Conservation (phyloP, 2,797 vertebrate species). For the Sebastes nivosus region DNA sequence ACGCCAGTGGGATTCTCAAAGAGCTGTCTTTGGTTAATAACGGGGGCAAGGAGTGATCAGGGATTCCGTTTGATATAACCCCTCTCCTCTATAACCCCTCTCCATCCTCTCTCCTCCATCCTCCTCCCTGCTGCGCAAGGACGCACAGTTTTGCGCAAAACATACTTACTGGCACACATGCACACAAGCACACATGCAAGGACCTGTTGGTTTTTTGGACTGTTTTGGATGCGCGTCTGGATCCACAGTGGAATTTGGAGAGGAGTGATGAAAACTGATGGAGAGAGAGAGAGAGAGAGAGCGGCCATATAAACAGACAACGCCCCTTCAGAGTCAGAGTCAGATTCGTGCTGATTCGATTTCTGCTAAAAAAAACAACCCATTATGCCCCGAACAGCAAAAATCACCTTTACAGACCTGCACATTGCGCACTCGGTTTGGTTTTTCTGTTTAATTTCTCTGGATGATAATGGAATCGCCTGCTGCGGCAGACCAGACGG, state of each 20-base stretch:
- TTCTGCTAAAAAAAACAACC: neutral
- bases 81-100: constrained; percentile 1
- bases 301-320: constrained; percentile 69
- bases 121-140: constrained; percentile 29
- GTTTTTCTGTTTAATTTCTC: constrained; percentile 65
- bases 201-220: constrained; percentile 74
- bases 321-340: constrained; percentile 70
- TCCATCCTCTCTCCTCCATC: neutral
- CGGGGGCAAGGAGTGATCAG: constrained; percentile 87
- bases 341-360: constrained; percentile 49
- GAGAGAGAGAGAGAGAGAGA: constrained; percentile 6
- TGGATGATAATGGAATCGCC: constrained; percentile 61
- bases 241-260: constrained; percentile 57
- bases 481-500: constrained; percentile 74
- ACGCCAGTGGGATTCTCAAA: constrained; percentile 94
- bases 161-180: constrained; percentile 32
- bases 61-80: constrained; percentile 64
- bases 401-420: constrained; percentile 58
- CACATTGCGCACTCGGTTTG: constrained; percentile 59
- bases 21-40: constrained; percentile 91
- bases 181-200: constrained; percentile 61
- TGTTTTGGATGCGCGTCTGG: constrained; percentile 38
- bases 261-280: constrained; percentile 26
- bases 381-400: constrained; percentile 38
- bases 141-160: constrained; percentile 54